A percentile compares a stretch with the other conserved stretches of the same genome.
Evolutionary conservation across 1,140 invertebrate genomes (phyloP).

Genomic region (Doryteuthis pealeii): DNA sequence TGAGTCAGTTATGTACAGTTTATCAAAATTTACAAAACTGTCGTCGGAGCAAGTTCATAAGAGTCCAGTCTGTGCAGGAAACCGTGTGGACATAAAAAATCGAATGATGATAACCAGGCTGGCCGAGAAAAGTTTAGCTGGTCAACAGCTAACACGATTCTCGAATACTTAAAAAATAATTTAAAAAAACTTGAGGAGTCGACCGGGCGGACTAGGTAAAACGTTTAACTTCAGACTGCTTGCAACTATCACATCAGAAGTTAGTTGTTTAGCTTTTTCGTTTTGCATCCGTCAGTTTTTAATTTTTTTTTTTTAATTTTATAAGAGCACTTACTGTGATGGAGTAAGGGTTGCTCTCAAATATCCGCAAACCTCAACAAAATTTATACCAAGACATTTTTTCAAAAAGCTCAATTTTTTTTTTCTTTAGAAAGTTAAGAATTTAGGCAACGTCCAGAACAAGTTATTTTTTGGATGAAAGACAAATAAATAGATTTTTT

Average conservation of each 20-base stretch:
- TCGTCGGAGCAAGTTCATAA: constrained; percentile 3
- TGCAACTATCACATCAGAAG: constrained; percentile 9
- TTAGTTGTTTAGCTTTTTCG: neutral
- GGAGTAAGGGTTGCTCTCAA: neutral
- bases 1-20: constrained; percentile 4
- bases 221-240: neutral
- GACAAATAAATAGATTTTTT: too few species aligned
- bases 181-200: too few species aligned
- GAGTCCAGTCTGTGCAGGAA: neutral
- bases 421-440: too few species aligned
- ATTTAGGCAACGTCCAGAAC: too few species aligned
- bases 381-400: too few species aligned
- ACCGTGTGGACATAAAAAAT: neutral
- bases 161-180: too few species aligned
- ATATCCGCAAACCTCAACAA: constrained; percentile 4
- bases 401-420: too few species aligned
- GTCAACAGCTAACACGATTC: neutral
- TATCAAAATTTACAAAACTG: constrained; percentile 10
- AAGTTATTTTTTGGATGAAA: too few species aligned
- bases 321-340: constrained; percentile 8
- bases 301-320: too few species aligned
- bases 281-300: neutral
- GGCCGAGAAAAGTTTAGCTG: neutral
- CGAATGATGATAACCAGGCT: neutral
- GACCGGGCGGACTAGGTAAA: too few species aligned